A percentile compares a stretch with the other conserved stretches of the same genome.
These are phyloP conservation scores for Brachionus sp. DNA, from an alignment of 1,140 invertebrate genomes.

Conservation along the genomic window DNA sequence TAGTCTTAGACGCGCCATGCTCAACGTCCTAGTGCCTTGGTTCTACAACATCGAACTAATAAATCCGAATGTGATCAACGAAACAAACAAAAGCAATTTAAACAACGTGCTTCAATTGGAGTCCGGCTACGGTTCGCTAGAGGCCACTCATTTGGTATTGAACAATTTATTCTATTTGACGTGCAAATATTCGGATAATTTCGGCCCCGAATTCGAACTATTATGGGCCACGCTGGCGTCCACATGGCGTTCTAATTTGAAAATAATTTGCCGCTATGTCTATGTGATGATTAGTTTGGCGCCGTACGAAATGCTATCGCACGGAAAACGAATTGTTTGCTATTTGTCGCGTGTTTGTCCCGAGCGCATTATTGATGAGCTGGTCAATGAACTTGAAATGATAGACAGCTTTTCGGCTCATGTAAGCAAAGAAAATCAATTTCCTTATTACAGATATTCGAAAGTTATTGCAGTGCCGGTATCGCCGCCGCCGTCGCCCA, in stretches of 20 bases:
- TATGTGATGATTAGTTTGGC: conserved; percentile 93
- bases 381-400: conserved; percentile 80
- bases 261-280: conserved; percentile 93
- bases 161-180: conserved; percentile 98
- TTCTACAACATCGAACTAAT: conserved; percentile 96
- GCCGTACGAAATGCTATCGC: conserved; percentile 80
- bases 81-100: conserved; percentile 49
- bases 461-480: background rate
- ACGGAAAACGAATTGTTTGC: conserved; percentile 88
- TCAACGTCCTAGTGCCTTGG: conserved; percentile 92
- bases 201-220: conserved; percentile 78
- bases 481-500: conserved; percentile 21
- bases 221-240: conserved; percentile 89
- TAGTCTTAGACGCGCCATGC: conserved; percentile 76
- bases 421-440: background rate
- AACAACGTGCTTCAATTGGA: conserved; percentile 8
- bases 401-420: conserved; percentile 28
- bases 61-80: conserved; percentile 85
- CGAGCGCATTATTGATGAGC: conserved; percentile 85
- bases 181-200: conserved; percentile 88
- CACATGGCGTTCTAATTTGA: conserved; percentile 89
- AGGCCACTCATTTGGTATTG: conserved; percentile 72
- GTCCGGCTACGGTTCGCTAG: conserved; percentile 22
- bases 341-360: conserved; percentile 84
- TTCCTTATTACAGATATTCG: conserved; percentile 13